phyloP scores from a whole-genome alignment of 1,140 invertebrate species.

The Drosophila biarmipes region DNA sequence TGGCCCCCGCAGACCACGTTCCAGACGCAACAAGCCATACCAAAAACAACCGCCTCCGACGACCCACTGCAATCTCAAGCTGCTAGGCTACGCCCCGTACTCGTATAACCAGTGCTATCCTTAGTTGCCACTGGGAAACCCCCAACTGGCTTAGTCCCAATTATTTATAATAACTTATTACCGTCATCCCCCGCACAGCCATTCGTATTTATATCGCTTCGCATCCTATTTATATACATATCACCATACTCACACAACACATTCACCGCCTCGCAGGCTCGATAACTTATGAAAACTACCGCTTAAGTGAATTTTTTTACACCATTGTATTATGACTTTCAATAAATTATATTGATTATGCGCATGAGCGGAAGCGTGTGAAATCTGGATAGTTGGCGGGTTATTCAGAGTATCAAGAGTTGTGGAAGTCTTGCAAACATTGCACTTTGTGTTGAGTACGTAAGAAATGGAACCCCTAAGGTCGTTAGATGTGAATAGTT shows the following conservation, averaged over 20 bases:
- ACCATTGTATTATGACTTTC: constrained; percentile 10
- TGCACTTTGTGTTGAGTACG: too few species aligned
- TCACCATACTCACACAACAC: constrained; percentile 2
- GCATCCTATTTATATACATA: constrained; percentile 36
- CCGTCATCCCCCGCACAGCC: not conserved
- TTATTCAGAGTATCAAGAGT: too few species aligned
- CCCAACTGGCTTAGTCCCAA: not conserved
- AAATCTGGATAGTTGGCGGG: not conserved
- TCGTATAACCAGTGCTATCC: not conserved
- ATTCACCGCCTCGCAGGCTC: constrained; percentile 37
- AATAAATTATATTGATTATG: constrained; percentile 27
- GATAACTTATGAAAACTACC: constrained; percentile 24
- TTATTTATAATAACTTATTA: constrained; percentile 34
- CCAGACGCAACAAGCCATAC: constrained; percentile 4
- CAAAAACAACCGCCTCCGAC: constrained; percentile 23
- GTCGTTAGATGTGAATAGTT: too few species aligned
- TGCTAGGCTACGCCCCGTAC: constrained; percentile 1
- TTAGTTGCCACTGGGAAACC: too few species aligned
- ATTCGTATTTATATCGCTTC: constrained; percentile 22
- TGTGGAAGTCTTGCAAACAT: too few species aligned
- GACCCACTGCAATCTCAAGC: constrained; percentile 28
- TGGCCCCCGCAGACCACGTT: not conserved
- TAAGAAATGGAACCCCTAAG: too few species aligned
- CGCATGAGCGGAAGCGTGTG: not conserved
- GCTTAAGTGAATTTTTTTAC: constrained; percentile 22